Conservation (phyloP, 1,140 invertebrate genomes). For the Drosophila malerkotliana region DNA sequence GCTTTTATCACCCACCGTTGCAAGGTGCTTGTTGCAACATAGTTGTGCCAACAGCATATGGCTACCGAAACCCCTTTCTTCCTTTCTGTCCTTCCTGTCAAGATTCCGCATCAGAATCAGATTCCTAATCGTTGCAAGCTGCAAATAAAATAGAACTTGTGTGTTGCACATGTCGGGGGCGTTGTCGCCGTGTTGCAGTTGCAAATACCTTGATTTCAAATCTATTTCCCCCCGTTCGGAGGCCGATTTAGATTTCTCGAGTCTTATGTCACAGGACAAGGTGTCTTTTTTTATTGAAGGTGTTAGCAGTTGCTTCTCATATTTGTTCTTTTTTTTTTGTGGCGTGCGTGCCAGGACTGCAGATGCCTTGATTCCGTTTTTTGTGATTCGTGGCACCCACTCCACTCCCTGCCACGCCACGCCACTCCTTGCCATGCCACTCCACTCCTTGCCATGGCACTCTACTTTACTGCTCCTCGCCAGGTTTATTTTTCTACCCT, state of each 20-base stretch:
- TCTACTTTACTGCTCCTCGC: slow-evolving; percentile 6
- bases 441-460: neutral
- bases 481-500: slow-evolving; percentile 21
- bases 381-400: slow-evolving; percentile 6
- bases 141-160: slow-evolving; percentile 35
- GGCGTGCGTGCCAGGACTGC: slow-evolving; percentile 64
- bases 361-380: slow-evolving; percentile 59
- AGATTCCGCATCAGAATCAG: slow-evolving; percentile 9
- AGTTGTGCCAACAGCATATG: slow-evolving; percentile 27
- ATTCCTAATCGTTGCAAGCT: slow-evolving; percentile 57
- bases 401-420: neutral
- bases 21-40: slow-evolving; percentile 31
- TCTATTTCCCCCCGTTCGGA: slow-evolving; percentile 43
- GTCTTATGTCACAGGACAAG: slow-evolving; percentile 21
- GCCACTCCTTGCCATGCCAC: neutral
- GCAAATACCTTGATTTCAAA: slow-evolving; percentile 60
- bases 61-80: slow-evolving; percentile 6
- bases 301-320: slow-evolving; percentile 54
- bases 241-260: slow-evolving; percentile 21
- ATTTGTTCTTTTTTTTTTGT: slow-evolving; percentile 41
- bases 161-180: slow-evolving; percentile 73
- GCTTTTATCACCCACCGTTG: slow-evolving; percentile 12
- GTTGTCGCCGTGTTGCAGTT: slow-evolving; percentile 62
- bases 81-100: slow-evolving; percentile 1
- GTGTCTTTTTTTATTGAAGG: slow-evolving; percentile 44